phyloP scores from a whole-genome alignment of 2,888 invertebrate genomes.

The Sarcophaga subvicina region DNA sequence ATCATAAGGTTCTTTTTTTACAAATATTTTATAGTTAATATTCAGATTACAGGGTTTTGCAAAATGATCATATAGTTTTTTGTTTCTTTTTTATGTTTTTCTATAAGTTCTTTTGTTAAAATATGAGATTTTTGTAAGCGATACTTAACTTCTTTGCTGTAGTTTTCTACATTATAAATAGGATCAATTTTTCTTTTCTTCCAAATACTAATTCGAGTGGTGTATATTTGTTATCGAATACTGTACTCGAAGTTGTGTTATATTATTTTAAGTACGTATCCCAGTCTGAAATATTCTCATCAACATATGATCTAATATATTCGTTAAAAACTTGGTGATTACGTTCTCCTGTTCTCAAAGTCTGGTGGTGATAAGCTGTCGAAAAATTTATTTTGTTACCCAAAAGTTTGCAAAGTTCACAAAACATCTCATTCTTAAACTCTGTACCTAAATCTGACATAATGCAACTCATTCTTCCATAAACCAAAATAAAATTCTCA shows the following conservation, averaged over 20 bases:
- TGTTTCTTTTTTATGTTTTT: slow-evolving; percentile 14
- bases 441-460: slow-evolving; percentile 63
- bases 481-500: too few relatives aligned
- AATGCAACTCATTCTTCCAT: slow-evolving; percentile 46
- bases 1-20: slow-evolving; percentile 12
- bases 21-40: not conserved
- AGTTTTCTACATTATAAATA: slow-evolving; percentile 26
- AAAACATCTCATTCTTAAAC: slow-evolving; percentile 32
- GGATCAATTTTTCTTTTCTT: slow-evolving; percentile 21
- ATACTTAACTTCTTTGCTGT: slow-evolving; percentile 29
- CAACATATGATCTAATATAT: slow-evolving; percentile 5
- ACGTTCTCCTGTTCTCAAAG: slow-evolving; percentile 3
- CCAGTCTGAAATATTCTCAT: slow-evolving; percentile 22
- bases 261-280: slow-evolving; percentile 12
- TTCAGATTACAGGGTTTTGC: too few relatives aligned
- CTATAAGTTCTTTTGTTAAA: not conserved
- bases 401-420: slow-evolving; percentile 42
- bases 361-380: slow-evolving; percentile 40
- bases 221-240: slow-evolving; percentile 19
- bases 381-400: slow-evolving; percentile 43
- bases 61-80: not conserved
- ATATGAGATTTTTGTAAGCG: slow-evolving; percentile 12
- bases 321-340: slow-evolving; percentile 28
- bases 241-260: not conserved
- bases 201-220: slow-evolving; percentile 37